Evolutionary conservation across 2,797 vertebrate species (phyloP).

Genomic region (Characodon lateralis): DNA sequence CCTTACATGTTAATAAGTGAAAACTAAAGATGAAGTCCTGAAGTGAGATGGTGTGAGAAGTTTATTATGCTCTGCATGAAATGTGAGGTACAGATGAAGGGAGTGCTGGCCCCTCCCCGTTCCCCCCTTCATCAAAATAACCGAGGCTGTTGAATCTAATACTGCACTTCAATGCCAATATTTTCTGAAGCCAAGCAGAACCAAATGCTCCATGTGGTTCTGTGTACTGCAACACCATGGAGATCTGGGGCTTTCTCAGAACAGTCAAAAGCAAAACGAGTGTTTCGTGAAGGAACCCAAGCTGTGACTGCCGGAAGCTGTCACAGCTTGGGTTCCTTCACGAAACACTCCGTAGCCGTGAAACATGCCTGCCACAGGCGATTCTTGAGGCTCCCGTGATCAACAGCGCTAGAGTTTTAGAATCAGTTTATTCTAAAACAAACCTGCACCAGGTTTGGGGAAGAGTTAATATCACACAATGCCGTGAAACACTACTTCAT

Average conservation of each 20-base stretch:
- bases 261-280: slow-evolving; percentile 50
- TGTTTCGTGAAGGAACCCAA: slow-evolving; percentile 1
- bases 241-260: slow-evolving; percentile 60
- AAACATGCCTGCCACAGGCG: background rate
- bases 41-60: slow-evolving; percentile 32
- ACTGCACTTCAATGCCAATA: slow-evolving; percentile 37
- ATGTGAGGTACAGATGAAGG: slow-evolving; percentile 57
- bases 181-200: slow-evolving; percentile 62
- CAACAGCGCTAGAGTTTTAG: background rate
- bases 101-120: slow-evolving; percentile 29
- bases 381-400: background rate
- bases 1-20: slow-evolving; percentile 17
- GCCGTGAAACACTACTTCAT: background rate
- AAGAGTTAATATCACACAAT: background rate
- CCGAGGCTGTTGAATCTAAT: slow-evolving; percentile 34
- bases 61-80: slow-evolving; percentile 35
- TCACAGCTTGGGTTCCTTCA: slow-evolving; percentile 7
- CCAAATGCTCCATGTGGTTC: slow-evolving; percentile 54
- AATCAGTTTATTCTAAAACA: background rate
- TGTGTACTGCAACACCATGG: slow-evolving; percentile 23
- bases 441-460: background rate
- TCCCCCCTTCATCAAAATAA: slow-evolving; percentile 60
- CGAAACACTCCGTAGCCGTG: background rate
- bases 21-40: slow-evolving; percentile 22
- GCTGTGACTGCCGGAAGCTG: slow-evolving; percentile 8